These are phyloP conservation scores for Uria lomvia DNA, from an alignment of 2,113 vertebrate genomes.

Conservation along the genomic window DNA sequence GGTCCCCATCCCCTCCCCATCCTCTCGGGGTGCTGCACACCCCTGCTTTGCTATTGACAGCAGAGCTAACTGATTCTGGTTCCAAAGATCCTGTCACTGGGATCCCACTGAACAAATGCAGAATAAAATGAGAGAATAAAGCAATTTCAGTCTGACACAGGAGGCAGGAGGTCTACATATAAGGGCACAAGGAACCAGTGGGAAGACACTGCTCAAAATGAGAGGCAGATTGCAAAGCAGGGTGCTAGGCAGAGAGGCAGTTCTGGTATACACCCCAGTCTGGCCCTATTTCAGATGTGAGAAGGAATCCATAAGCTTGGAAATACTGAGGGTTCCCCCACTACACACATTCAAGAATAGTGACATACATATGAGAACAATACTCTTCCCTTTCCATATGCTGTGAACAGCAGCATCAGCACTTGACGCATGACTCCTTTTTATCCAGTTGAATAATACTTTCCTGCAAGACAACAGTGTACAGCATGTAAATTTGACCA, in stretches of 20 bases:
- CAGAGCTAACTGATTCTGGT: background rate
- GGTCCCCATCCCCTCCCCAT: background rate
- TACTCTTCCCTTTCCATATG: background rate
- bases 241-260: background rate
- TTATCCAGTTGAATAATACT: background rate
- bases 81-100: background rate
- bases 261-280: background rate
- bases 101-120: background rate
- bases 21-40: background rate
- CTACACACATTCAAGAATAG: background rate
- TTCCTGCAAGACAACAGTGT: background rate
- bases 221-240: background rate
- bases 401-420: background rate
- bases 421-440: background rate
- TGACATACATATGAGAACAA: background rate
- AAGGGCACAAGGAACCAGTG: background rate
- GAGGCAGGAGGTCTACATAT: background rate
- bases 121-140: background rate
- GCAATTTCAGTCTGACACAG: background rate
- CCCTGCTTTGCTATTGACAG: background rate
- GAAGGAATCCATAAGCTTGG: background rate
- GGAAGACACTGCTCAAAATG: background rate
- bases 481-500: background rate
- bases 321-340: background rate
- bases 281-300: background rate